A percentile compares a stretch with the other conserved stretches of the same genome.
Conservation (phyloP, 2,797 vertebrate species). For the Sebastes minor region DNA sequence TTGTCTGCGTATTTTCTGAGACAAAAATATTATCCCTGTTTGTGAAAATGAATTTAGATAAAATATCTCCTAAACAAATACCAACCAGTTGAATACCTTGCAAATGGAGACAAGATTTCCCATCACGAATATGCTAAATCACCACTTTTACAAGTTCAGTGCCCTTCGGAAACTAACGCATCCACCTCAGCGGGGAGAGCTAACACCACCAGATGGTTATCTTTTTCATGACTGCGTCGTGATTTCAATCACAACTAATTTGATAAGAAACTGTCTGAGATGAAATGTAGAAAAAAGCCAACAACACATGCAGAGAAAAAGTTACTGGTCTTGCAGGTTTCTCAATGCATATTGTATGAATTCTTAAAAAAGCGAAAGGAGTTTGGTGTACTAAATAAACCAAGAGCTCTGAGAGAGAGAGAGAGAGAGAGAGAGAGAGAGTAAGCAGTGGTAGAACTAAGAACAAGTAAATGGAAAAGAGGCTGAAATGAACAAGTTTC, state of each 20-base stretch:
- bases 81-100: neutral
- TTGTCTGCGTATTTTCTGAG: neutral
- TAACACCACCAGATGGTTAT: neutral
- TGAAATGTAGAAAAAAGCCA: neutral
- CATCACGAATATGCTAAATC: neutral
- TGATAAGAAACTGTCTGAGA: neutral
- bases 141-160: neutral
- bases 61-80: neutral
- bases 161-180: neutral
- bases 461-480: neutral
- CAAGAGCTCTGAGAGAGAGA: neutral
- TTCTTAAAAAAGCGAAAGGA: conserved; percentile 18
- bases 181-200: neutral
- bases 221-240: neutral
- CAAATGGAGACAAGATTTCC: neutral
- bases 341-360: conserved; percentile 41
- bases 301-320: neutral
- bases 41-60: neutral
- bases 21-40: neutral
- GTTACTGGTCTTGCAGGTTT: neutral
- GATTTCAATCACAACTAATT: neutral
- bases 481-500: conserved; percentile 3
- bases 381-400: conserved; percentile 44
- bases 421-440: neutral
- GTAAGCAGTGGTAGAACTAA: neutral